Conservation (phyloP, 2,888 invertebrate genomes). For the Synanthedon formicaeformis region DNA sequence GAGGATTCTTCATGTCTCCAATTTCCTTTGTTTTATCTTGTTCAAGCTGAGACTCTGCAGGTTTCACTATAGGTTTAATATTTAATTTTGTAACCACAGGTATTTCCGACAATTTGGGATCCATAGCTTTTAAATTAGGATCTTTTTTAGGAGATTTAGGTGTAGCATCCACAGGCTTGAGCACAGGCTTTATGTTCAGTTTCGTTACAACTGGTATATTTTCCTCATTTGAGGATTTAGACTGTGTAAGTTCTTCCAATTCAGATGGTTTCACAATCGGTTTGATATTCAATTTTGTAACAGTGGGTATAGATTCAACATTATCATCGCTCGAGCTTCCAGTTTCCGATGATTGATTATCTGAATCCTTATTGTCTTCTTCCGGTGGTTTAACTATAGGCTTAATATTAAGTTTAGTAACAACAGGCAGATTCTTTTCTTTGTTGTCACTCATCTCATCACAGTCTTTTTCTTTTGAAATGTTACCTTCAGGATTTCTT, state of each 20-base stretch:
- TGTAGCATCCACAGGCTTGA: constrained; percentile 44
- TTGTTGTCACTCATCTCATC: constrained; percentile 47
- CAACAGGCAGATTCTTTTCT: constrained; percentile 57
- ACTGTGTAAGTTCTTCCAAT: constrained; percentile 24
- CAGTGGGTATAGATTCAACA: constrained; percentile 53
- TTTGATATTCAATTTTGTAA: constrained; percentile 71
- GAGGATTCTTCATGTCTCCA: constrained; percentile 41
- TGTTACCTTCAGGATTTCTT: constrained; percentile 52
- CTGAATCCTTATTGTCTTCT: constrained; percentile 49
- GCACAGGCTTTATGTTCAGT: constrained; percentile 52
- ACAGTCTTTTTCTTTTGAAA: constrained; percentile 59
- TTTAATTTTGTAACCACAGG: constrained; percentile 55
- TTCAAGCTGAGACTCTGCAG: constrained; percentile 31
- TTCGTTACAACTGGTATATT: constrained; percentile 51
- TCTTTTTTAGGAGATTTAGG: constrained; percentile 53
- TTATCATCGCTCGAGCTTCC: constrained; percentile 63
- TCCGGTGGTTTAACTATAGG: constrained; percentile 64
- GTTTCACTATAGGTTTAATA: constrained; percentile 64
- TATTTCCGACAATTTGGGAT: constrained; percentile 25
- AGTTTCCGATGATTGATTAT: constrained; percentile 59
- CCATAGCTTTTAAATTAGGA: constrained; percentile 22
- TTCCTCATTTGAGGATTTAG: constrained; percentile 28
- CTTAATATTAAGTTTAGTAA: constrained; percentile 68
- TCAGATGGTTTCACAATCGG: constrained; percentile 58
- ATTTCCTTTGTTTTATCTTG: constrained; percentile 24